phyloP scores from a whole-genome alignment of 2,113 vertebrate genomes.

The Cnemophilus loriae region DNA sequence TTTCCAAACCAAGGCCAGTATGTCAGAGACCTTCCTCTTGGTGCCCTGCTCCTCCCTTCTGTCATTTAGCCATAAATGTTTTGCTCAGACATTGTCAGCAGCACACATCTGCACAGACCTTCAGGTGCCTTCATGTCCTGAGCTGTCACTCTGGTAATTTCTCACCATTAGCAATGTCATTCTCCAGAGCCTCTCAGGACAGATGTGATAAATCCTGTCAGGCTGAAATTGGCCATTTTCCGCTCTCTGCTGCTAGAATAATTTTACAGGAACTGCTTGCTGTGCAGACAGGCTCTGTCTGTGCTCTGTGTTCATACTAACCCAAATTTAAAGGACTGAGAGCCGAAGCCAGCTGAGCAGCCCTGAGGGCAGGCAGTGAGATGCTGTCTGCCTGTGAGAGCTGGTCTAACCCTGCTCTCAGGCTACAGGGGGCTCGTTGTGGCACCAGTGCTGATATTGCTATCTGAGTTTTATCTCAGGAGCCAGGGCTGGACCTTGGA shows the following conservation, averaged over 20 bases:
- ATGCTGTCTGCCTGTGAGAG: neutral
- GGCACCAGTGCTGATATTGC: accelerated
- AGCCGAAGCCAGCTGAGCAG: neutral
- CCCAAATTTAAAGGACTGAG: neutral
- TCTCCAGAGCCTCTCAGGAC: neutral
- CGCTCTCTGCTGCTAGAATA: neutral
- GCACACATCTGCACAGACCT: neutral
- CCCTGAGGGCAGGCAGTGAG: neutral
- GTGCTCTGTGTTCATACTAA: neutral
- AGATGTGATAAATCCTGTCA: neutral
- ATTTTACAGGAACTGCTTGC: neutral
- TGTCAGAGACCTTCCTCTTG: neutral
- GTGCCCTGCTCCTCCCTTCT: neutral
- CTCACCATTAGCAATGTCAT: neutral
- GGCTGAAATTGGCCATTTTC: neutral
- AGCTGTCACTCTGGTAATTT: neutral
- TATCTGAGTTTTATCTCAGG: neutral
- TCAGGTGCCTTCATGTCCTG: neutral
- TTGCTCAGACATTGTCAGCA: neutral
- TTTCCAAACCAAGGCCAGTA: neutral
- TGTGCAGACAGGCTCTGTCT: neutral
- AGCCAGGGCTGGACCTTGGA: neutral
- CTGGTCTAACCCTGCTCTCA: neutral
- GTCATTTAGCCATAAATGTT: neutral
- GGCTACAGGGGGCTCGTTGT: neutral